These are phyloP conservation scores for Eleginops maclovinus DNA, from an alignment of 2,113 vertebrate genomes.

Conservation along the genomic window DNA sequence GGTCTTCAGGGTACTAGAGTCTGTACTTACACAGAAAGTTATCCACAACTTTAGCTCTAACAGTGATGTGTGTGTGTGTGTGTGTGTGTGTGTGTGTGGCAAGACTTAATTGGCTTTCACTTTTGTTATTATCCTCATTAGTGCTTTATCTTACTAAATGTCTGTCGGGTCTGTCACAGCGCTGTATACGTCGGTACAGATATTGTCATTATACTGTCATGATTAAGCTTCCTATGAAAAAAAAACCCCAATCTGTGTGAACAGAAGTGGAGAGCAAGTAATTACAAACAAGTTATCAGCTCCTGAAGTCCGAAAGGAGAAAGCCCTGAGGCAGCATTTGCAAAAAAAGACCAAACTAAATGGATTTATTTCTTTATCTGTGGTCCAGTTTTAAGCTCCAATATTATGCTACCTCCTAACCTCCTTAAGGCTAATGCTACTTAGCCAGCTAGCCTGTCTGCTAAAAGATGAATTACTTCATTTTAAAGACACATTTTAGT, in stretches of 20 bases:
- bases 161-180: background rate
- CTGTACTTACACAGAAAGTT: background rate
- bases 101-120: conserved; percentile 13
- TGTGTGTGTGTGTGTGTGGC: background rate
- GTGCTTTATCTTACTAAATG: background rate
- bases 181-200: background rate
- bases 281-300: background rate
- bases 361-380: background rate
- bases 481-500: background rate
- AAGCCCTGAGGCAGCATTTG: background rate
- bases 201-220: background rate
- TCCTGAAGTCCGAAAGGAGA: background rate
- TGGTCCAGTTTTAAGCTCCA: background rate
- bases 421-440: background rate
- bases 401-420: too few relatives aligned
- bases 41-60: background rate
- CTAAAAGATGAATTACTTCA: background rate
- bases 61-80: too few relatives aligned
- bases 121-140: background rate
- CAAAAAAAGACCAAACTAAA: background rate
- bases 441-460: background rate
- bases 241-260: background rate
- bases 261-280: background rate
- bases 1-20: background rate
- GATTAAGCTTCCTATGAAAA: background rate